Evolutionary conservation across 2,797 vertebrate species (phyloP).

Genomic region (Cuniculus paca): DNA sequence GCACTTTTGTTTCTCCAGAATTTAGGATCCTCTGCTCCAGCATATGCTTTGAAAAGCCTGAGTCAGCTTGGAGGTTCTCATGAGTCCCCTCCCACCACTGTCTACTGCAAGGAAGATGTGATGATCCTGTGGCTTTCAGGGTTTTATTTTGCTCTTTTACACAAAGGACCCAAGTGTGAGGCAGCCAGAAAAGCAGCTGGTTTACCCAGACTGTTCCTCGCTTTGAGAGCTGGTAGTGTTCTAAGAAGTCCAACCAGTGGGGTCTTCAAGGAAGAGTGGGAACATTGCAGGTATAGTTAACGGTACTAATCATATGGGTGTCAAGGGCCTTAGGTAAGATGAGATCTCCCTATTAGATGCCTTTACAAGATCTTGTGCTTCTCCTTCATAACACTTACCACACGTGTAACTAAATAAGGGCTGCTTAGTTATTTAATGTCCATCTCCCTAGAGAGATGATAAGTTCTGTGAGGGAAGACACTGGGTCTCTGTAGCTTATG

Average conservation of each 20-base stretch:
- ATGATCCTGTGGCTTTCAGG: not conserved
- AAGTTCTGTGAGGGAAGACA: not conserved
- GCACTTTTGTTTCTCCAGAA: conserved; percentile 11
- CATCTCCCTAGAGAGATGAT: not conserved
- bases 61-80: not conserved
- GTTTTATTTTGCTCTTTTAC: not conserved
- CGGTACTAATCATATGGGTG: not conserved
- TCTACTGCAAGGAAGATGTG: not conserved
- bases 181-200: not conserved
- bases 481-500: not conserved
- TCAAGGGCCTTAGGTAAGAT: not conserved
- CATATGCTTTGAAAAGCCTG: not conserved
- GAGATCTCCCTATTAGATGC: not conserved
- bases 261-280: not conserved
- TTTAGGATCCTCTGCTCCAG: not conserved
- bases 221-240: not conserved
- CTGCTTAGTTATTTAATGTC: not conserved
- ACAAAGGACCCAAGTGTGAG: not conserved
- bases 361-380: not conserved
- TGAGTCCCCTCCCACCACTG: not conserved
- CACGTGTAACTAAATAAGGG: conserved; percentile 14
- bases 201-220: not conserved
- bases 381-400: not conserved
- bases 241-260: not conserved
- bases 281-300: not conserved